A percentile compares a stretch with the other conserved stretches of the same genome.
These are phyloP conservation scores for Actenoides lindsayi DNA, from an alignment of 2,113 vertebrate species.

Conservation along the genomic window DNA sequence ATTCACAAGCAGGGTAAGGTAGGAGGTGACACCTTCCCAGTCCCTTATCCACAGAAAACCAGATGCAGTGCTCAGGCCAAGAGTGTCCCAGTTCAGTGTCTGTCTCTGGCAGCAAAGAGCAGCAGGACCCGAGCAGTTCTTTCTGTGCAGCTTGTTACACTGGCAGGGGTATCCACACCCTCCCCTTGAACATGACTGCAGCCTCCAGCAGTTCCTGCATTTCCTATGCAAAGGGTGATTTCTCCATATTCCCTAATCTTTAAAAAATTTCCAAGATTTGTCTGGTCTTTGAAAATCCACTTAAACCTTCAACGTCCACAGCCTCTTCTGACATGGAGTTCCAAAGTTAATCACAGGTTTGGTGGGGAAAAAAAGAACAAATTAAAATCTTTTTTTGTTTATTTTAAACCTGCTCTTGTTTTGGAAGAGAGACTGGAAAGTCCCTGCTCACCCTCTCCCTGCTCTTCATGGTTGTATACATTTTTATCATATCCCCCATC, in stretches of 20 bases:
- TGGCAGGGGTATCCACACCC: background rate
- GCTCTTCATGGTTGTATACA: background rate
- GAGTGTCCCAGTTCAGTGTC: background rate
- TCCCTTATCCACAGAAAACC: background rate
- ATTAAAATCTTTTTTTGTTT: background rate
- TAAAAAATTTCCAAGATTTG: background rate
- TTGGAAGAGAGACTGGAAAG: background rate
- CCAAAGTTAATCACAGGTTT: background rate
- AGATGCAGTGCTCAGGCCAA: background rate
- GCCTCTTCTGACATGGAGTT: background rate
- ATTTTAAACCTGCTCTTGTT: background rate
- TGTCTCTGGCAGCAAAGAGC: background rate
- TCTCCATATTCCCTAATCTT: background rate
- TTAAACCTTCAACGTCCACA: background rate
- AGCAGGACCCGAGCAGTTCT: background rate
- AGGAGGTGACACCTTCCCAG: background rate
- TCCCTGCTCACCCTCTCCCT: background rate
- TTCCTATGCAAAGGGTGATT: background rate
- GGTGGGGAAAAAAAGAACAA: rapidly evolving
- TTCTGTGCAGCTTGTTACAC: background rate
- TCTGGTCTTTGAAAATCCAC: background rate
- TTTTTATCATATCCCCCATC: background rate
- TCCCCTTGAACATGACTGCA: background rate
- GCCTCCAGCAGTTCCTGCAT: background rate
- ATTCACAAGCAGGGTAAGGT: background rate